Base-by-base conservation (phyloP, 2,797 vertebrate genomes). In the Acanthopagrus latus region DNA sequence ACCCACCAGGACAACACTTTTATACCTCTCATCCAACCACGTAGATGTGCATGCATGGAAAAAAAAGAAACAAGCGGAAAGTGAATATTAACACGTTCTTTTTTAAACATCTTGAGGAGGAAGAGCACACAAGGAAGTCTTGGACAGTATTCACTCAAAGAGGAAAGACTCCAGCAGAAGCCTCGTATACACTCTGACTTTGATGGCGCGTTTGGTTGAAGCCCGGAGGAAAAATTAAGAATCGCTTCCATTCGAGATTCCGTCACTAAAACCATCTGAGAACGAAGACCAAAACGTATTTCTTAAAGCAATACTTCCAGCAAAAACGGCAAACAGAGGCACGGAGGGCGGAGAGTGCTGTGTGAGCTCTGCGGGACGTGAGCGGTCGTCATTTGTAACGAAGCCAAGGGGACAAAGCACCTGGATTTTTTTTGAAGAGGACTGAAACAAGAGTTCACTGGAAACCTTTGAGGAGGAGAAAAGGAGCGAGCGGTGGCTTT, bases 251-350 rank as follows among this genome's bases (percentile, higher is more conserved):
- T 58, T 59, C 57, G 81, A 89, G 64, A 74, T 76, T 69, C 68
- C 62, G 76, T 77, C 69, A 74, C 76, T 52, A 59, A 85, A 88
- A 74, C 18, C 13, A 75, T 64, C 63, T 48, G 74, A 91, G n/a
- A 65, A 86, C 88, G 78, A 92, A 91, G 90, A 92, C 90, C 93
- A 94, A 94, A 95, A 91, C 77, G 54, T 88, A 78, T 88, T 93
- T 91, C 90, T 90, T 88, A 94, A 92, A 96, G 95, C 95, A 96
- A 96, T 96, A 96, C 85, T 86, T 90, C 68, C 69, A 88, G 90
- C 91, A 92, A 94, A 93, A 94, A 47, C 44, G 44, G 25, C 9
- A 44, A 85, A 60, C 3, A 12, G 60, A 78, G n/a, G 52, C 47
- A 46, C 13, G 47, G 11, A 64, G 51, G 70, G 9, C 18, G 23